Base-by-base conservation (phyloP, 1,140 invertebrate genomes). In the Drosophila triauraria region DNA sequence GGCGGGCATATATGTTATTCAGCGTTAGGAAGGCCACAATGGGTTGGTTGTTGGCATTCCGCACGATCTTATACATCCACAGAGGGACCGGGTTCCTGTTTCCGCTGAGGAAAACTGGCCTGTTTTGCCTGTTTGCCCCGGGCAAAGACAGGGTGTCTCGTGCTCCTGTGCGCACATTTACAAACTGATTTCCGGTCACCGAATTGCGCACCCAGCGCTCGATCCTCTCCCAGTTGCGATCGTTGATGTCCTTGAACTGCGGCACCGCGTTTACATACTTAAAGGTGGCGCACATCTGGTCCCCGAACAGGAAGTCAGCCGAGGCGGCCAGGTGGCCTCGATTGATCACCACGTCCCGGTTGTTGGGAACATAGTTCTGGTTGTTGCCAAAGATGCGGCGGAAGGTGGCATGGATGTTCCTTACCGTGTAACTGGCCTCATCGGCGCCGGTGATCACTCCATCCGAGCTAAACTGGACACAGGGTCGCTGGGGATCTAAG, bases 191-290 rank as follows among this genome's bases (percentile, higher is more conserved):
- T 17, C 60, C 61, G 0, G 9, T 30, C 17, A 75, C 46, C n/a
- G 46, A 25, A 3, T 38, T 60, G n/a, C 80, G 79, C 9, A 79
- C 70, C 15, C 25, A 82, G 2, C 69, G 62, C 72, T 93, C 92
- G 8, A 93, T 69, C 7, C 47, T 13, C 32, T 78, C 70, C 94
- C 94, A 94, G 78, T 94, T 94, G 47, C 92, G 86, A n/a, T 77
- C 91, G 57, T 94, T 93, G 20, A 94, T 91, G 2, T 62, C 82
- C 42, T 92, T 88, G 92, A 94, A 94, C 71, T 94, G 93, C 2
- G 93, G 93, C 25, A 87, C 93, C 0, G 77, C 90, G 68, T 94
- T 94, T 0, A 93, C 79, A 61, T 92, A 94, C 63, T 93, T 94
- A 47, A 83, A 93, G 23, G 93, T 93, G 23, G 80, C 47, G 43